These are phyloP conservation scores for Malaclemys terrapin DNA, from an alignment of 2,113 vertebrate genomes.

Conservation along the genomic window DNA sequence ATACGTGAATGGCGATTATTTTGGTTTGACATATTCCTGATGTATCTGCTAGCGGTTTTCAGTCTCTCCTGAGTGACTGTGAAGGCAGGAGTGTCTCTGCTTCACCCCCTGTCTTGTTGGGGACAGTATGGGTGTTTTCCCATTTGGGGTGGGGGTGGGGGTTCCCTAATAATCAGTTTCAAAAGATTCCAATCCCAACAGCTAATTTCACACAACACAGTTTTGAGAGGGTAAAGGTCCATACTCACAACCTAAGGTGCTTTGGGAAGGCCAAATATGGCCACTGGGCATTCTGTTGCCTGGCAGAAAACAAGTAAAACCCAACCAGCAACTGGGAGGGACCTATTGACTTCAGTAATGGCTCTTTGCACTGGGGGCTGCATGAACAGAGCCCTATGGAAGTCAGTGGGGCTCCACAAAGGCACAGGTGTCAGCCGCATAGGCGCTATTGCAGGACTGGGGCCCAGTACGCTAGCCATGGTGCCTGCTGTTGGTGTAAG, in stretches of 20 bases:
- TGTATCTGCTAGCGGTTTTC: not conserved
- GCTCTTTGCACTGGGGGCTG: not conserved
- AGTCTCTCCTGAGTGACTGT: not conserved
- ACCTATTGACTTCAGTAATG: not conserved
- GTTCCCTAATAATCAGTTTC: not conserved
- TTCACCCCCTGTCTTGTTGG: not conserved
- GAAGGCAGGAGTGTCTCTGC: not conserved
- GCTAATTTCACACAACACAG: not conserved
- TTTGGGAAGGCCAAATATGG: not conserved
- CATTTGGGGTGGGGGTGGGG: not conserved
- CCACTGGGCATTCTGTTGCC: not conserved
- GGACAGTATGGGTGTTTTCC: not conserved
- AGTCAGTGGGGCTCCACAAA: not conserved
- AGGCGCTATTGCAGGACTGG: not conserved
- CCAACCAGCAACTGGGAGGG: not conserved
- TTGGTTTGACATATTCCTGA: not conserved
- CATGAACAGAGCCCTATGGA: not conserved
- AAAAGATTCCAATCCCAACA: not conserved
- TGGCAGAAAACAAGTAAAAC: not conserved
- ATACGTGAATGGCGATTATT: not conserved
- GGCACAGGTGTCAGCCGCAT: not conserved
- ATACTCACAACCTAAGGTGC: too few relatives aligned
- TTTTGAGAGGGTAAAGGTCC: not conserved
- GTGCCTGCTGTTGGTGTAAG: not conserved
- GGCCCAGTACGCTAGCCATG: not conserved